Evolutionary conservation across 2,113 vertebrate genomes (phyloP).

Genomic region (Piprites chloris): DNA sequence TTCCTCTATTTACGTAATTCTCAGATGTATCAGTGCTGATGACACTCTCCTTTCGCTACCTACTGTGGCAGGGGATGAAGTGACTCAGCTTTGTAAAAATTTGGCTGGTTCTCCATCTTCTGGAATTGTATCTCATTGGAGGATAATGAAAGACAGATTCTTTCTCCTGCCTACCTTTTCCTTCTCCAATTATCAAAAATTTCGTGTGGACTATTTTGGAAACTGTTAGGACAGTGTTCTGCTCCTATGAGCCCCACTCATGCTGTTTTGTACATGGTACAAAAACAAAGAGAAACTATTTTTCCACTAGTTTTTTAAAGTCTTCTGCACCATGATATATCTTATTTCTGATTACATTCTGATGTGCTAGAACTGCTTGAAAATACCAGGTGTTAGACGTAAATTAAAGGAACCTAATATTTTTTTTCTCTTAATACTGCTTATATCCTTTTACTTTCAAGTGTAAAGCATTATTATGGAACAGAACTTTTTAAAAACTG

Average conservation of each 20-base stretch:
- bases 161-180: not conserved
- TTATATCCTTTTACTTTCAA: not conserved
- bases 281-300: not conserved
- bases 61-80: not conserved
- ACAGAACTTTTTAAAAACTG: not conserved
- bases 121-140: not conserved
- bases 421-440: not conserved
- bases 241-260: not conserved
- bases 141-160: not conserved
- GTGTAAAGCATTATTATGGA: not conserved
- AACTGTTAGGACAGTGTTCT: not conserved
- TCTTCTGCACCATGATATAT: not conserved
- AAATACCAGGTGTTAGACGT: not conserved
- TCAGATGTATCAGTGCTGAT: not conserved
- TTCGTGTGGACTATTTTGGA: not conserved
- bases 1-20: not conserved
- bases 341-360: not conserved
- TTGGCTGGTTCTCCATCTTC: not conserved
- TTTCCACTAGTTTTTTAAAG: not conserved
- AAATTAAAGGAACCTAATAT: not conserved
- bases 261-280: rapidly evolving
- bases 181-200: not conserved
- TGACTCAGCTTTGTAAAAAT: not conserved
- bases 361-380: not conserved
- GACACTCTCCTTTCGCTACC: not conserved